Conservation (phyloP, 2,888 invertebrate species). For the Meghimatium bilineatum region DNA sequence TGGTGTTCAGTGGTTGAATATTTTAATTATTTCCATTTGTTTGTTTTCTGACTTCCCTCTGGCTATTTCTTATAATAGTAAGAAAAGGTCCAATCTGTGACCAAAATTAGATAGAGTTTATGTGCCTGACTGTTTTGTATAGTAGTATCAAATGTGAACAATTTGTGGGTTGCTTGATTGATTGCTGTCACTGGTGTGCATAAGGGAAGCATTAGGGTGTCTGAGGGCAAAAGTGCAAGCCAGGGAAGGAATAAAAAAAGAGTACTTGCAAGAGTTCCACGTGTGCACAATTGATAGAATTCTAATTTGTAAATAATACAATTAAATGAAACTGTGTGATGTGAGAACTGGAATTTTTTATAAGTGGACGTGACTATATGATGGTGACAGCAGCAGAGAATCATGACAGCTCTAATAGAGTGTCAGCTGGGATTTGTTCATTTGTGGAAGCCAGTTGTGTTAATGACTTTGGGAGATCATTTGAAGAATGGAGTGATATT, state of each 20-base stretch:
- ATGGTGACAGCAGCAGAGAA: neutral
- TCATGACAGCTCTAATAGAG: neutral
- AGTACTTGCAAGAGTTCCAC: neutral
- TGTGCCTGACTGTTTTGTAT: neutral
- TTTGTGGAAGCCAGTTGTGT: conserved; percentile 25
- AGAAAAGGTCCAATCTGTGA: neutral
- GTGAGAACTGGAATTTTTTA: neutral
- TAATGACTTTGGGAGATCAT: neutral
- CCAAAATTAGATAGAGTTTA: neutral
- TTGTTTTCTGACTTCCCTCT: neutral
- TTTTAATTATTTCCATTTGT: neutral
- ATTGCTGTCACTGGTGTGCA: conserved; percentile 6
- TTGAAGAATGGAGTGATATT: neutral
- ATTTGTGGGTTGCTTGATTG: conserved; percentile 43
- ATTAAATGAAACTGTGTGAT: neutral
- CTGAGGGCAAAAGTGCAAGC: neutral
- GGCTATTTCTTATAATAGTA: neutral
- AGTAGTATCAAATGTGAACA: neutral
- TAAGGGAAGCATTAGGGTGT: neutral
- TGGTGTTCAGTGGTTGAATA: neutral
- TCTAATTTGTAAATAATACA: neutral
- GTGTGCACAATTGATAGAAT: neutral
- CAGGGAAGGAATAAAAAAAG: too few relatives aligned
- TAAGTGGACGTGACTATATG: neutral
- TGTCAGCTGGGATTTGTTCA: conserved; percentile 34